Evolutionary conservation across 2,888 invertebrate genomes (phyloP), one percentile per base, ranked within the genome.

Genomic region (Schrankia costaestrigalis): DNA sequence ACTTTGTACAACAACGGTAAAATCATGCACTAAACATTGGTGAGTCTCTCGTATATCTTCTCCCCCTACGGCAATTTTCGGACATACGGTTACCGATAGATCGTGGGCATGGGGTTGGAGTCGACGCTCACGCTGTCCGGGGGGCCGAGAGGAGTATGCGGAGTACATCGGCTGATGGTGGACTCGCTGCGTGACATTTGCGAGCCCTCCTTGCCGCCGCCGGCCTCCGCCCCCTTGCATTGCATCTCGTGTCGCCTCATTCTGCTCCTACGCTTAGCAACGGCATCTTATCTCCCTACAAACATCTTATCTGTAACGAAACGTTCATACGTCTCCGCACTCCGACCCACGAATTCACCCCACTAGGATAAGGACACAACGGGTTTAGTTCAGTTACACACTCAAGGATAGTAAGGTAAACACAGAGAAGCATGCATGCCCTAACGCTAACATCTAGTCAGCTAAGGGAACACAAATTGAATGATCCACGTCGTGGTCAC

Each of bases 81-180:
- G 50, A 41, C 55, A 55, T 66, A 70, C 70, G 72, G 81, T 87
- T 93, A 95, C 95, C 95, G 94, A 91, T 95, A 95, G 85, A 95
- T 95, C 62, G 95, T 95, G 60, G 93, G 93, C 84, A 94, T 93
- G 78, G 94, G 93, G 88, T 93, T 94, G 81, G 94, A 94, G 89
- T 95, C 94, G 79, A 95, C 94, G 90, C 94, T 94, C 79, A 91
- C 93, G 90, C 93, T 94, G 90, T 95, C 94, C 71, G 87, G 82
- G 37, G 76, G 78, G 36, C 84, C 84, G 49, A 86, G 72, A 43
- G 88, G 87, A 9, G 87, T 85, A 74, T 78, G 88, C 54, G 82
- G 86, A 48, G 83, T 85, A 73, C 80, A 83, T 60, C 77, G 78
- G 74, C 86, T 90, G 85, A 92, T 90, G 78, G 92, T 93, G 52